Evolutionary conservation across 2,888 invertebrate species (phyloP).

Genomic region (Drosophila testacea): DNA sequence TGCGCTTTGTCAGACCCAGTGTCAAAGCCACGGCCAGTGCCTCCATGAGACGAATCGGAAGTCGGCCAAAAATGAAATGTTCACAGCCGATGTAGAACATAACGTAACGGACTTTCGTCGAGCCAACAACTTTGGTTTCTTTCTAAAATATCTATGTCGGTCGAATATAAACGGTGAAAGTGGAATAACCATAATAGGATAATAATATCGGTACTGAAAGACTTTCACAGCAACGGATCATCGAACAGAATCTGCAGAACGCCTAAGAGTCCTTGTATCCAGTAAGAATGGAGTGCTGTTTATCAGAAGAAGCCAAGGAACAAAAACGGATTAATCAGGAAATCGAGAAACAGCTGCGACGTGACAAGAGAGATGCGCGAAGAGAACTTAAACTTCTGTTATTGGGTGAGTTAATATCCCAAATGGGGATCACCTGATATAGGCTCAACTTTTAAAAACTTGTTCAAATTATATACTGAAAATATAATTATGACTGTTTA

Average conservation of each 20-base stretch:
- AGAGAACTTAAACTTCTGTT: constrained; percentile 97
- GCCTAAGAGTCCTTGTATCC: constrained; percentile 76
- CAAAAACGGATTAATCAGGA: constrained; percentile 99
- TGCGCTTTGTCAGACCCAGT: constrained; percentile 50
- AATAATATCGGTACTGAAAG: not conserved
- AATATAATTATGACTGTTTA: not conserved
- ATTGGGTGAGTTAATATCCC: constrained; percentile 91
- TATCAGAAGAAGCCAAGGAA: constrained; percentile 99
- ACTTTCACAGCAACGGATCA: constrained; percentile 34
- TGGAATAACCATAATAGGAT: constrained; percentile 4
- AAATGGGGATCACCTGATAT: not conserved
- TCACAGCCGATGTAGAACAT: constrained; percentile 46
- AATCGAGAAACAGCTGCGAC: constrained; percentile 99
- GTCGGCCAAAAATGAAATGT: constrained; percentile 48
- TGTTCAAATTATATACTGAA: not conserved
- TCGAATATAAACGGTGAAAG: not conserved
- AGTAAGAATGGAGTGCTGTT: constrained; percentile 98
- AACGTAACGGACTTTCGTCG: constrained; percentile 55
- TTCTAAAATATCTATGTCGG: not conserved
- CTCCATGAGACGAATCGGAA: constrained; percentile 11
- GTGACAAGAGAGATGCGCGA: constrained; percentile 99
- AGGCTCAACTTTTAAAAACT: not conserved
- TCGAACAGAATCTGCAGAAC: constrained; percentile 43
- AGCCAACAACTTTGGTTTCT: constrained; percentile 49
- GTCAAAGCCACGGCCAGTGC: constrained; percentile 55